phyloP scores from a whole-genome alignment of 2,113 vertebrate species.

The Brachypteracias leptosomus region DNA sequence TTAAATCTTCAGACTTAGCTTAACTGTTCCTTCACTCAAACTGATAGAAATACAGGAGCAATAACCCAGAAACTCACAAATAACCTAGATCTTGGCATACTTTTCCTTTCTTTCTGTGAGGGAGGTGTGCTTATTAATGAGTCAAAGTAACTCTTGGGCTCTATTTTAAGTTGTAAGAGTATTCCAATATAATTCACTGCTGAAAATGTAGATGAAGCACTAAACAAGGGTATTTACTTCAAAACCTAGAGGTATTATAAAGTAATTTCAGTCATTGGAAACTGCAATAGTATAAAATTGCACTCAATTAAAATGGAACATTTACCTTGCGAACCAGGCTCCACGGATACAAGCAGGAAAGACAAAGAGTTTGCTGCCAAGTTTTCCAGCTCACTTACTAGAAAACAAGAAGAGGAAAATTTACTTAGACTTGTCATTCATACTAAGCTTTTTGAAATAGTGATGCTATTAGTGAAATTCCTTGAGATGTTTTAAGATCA shows the following conservation, averaged over 20 bases:
- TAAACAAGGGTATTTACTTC: not conserved
- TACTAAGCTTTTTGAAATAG: not conserved
- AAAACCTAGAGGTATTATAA: not conserved
- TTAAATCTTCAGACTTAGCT: not conserved
- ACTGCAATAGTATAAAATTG: not conserved
- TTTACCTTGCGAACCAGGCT: conserved; percentile 66
- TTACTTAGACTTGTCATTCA: not conserved
- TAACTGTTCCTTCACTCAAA: not conserved
- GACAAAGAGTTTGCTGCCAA: not conserved
- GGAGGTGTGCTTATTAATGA: not conserved
- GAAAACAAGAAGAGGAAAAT: not conserved
- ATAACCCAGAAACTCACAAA: not conserved
- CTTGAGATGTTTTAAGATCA: not conserved
- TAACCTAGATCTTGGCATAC: not conserved
- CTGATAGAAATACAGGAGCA: not conserved
- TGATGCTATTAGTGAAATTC: not conserved
- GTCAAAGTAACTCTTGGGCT: not conserved
- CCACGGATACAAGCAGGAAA: not conserved
- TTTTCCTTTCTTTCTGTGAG: not conserved
- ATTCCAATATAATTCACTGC: not conserved
- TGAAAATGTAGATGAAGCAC: not conserved
- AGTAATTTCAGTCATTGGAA: not conserved
- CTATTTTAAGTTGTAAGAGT: not conserved
- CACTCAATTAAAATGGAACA: not conserved
- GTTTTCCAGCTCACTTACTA: conserved; percentile 15